Evolutionary conservation across 2,888 invertebrate species (phyloP).

Genomic region (Dendrolimus houi): DNA sequence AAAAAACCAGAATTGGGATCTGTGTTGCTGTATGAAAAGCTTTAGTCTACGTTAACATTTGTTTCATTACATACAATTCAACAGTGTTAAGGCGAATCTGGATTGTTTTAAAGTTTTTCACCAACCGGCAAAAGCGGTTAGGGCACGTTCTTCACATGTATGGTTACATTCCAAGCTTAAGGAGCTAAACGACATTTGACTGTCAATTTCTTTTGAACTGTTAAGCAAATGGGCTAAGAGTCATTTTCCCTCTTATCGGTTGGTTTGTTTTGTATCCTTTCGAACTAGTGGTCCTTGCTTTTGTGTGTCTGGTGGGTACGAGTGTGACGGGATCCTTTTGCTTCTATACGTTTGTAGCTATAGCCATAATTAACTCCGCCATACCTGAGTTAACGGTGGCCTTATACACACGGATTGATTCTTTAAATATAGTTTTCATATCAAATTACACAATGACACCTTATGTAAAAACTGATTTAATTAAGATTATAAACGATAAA

Average conservation of each 20-base stretch:
- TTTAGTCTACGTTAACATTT: no score
- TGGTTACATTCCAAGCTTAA: conserved; percentile 36
- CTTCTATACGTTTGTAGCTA: conserved; percentile 39
- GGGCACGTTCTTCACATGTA: conserved; percentile 69
- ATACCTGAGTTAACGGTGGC: conserved; percentile 59
- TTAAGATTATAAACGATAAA: no score
- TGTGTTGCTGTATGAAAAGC: no score
- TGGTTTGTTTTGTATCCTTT: conserved; percentile 41
- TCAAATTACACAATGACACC: no score
- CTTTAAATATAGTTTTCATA: conserved; percentile 7
- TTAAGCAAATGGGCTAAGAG: conserved; percentile 38
- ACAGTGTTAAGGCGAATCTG: conserved; percentile 16
- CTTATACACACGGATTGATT: conserved; percentile 37
- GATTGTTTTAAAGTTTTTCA: conserved; percentile 39
- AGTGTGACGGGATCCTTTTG: conserved; percentile 72
- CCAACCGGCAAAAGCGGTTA: conserved; percentile 62
- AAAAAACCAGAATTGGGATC: no score
- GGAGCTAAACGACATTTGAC: conserved; percentile 30
- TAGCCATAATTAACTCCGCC: conserved; percentile 63
- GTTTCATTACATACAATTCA: no score
- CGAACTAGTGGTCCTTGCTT: conserved; percentile 46
- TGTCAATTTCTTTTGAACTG: conserved; percentile 37
- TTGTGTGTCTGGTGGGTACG: conserved; percentile 66
- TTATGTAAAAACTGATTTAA: no score
- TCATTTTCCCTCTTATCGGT: conserved; percentile 32